These are phyloP conservation scores for Caenorhabditis virilis DNA, from an alignment of 2,888 invertebrate species.

Conservation along the genomic window DNA sequence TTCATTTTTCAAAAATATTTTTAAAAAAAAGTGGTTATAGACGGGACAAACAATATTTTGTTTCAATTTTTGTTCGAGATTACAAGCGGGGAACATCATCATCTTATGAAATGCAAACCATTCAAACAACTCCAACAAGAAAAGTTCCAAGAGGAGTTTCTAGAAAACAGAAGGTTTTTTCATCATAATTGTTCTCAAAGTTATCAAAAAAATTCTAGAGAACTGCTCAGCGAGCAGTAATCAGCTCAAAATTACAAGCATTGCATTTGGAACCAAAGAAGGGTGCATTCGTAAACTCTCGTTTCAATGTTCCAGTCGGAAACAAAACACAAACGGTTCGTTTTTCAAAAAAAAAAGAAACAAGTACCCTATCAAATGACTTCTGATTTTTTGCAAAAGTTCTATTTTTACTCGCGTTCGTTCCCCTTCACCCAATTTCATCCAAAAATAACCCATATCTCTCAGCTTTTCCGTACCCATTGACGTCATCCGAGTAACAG, in stretches of 20 bases:
- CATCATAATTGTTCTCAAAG: neutral
- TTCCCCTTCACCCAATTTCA: too few species aligned
- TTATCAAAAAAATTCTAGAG: too few species aligned
- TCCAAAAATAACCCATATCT: slow-evolving; percentile 1
- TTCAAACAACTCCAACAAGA: slow-evolving; percentile 24
- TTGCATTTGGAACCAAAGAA: slow-evolving; percentile 33
- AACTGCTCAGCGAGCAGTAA: slow-evolving; percentile 3
- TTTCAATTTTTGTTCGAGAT: slow-evolving; percentile 55
- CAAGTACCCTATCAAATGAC: neutral
- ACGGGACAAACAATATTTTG: slow-evolving; percentile 41
- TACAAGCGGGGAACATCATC: slow-evolving; percentile 45
- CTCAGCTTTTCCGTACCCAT: too few species aligned
- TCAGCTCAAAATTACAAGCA: slow-evolving; percentile 23
- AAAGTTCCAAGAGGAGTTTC: slow-evolving; percentile 19
- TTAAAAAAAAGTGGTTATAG: too few species aligned
- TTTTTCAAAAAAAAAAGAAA: neutral
- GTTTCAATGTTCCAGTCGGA: slow-evolving; percentile 26
- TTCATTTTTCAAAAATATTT: too few species aligned
- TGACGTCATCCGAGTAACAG: slow-evolving; percentile 27
- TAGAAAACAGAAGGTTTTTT: slow-evolving; percentile 12
- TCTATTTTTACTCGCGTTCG: slow-evolving; percentile 1
- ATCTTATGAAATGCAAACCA: slow-evolving; percentile 29
- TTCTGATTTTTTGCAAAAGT: neutral
- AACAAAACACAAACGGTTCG: slow-evolving; percentile 28
- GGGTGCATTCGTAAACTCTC: slow-evolving; percentile 34